These are phyloP conservation scores for Pyrgilauda ruficollis DNA, from an alignment of 2,113 vertebrate genomes.

Conservation along the genomic window DNA sequence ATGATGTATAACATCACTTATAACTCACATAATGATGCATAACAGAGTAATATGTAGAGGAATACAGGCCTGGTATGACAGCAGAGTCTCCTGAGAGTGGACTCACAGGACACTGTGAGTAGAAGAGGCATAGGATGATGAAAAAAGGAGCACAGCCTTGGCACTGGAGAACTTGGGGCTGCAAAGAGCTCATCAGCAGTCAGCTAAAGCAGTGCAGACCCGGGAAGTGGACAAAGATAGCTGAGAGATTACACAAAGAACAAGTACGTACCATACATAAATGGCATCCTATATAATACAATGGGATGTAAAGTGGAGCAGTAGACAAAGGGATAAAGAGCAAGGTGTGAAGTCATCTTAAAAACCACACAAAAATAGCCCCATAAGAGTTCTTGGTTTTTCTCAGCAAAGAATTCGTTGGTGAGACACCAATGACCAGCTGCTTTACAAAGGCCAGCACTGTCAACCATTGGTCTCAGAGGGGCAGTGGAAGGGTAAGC, in stretches of 20 bases:
- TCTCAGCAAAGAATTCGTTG: not conserved
- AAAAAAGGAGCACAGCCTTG: not conserved
- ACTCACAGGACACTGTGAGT: not conserved
- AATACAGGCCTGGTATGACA: not conserved
- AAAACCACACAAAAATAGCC: not conserved
- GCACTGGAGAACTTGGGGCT: not conserved
- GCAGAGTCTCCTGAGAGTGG: not conserved
- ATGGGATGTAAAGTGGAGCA: not conserved
- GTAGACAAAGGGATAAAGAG: not conserved
- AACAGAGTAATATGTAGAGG: not conserved
- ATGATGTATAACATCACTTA: not conserved
- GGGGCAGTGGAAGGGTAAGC: not conserved
- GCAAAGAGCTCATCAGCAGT: not conserved
- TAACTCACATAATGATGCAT: not conserved
- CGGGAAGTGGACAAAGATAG: not conserved
- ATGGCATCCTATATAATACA: not conserved
- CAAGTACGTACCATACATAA: not conserved
- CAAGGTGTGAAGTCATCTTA: not conserved
- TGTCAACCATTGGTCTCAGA: fast-evolving
- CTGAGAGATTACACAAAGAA: not conserved
- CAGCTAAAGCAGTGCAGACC: not conserved
- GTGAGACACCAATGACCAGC: not conserved
- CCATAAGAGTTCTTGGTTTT: not conserved
- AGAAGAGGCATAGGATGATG: not conserved
- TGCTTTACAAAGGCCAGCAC: not conserved